Evolutionary conservation across 2,888 invertebrate genomes (phyloP).

Genomic region (Callyntrura guangdongensis): DNA sequence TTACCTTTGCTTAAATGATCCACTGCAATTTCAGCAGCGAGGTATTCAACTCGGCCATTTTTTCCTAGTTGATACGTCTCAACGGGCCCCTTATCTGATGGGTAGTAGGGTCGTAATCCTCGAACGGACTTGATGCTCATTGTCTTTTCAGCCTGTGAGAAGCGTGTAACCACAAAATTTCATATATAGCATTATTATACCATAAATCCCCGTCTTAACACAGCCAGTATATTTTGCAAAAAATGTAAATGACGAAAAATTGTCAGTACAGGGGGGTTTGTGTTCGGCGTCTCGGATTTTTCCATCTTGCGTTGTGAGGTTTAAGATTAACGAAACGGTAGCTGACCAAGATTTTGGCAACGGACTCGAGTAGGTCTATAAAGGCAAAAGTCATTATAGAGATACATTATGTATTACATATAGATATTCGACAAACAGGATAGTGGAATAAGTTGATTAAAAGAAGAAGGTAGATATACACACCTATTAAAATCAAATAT

Average conservation of each 20-base stretch:
- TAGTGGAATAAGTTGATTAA: background rate
- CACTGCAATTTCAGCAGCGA: slow-evolving; percentile 76
- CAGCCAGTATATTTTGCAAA: background rate
- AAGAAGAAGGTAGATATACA: background rate
- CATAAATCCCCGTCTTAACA: background rate
- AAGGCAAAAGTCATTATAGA: slow-evolving; percentile 1
- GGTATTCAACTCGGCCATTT: slow-evolving; percentile 78
- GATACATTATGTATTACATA: background rate
- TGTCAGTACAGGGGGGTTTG: slow-evolving; percentile 47
- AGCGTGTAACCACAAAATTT: background rate
- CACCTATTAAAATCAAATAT: background rate
- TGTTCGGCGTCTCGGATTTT: slow-evolving; percentile 29
- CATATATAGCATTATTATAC: slow-evolving; percentile 18
- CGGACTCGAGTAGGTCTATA: slow-evolving; percentile 16
- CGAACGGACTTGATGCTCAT: slow-evolving; percentile 77
- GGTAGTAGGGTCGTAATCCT: slow-evolving; percentile 77
- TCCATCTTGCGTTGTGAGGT: slow-evolving; percentile 37
- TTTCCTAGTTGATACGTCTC: slow-evolving; percentile 79
- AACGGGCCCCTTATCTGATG: slow-evolving; percentile 79
- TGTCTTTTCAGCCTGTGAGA: slow-evolving; percentile 38
- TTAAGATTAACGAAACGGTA: slow-evolving; percentile 46
- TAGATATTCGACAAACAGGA: background rate
- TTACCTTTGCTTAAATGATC: slow-evolving; percentile 80
- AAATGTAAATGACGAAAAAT: slow-evolving; percentile 30
- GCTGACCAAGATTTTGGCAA: slow-evolving; percentile 64